A percentile compares a stretch with the other conserved stretches of the same genome.
These are phyloP conservation scores for Cosmia trapezina DNA, from an alignment of 2,888 invertebrate genomes.

Conservation along the genomic window DNA sequence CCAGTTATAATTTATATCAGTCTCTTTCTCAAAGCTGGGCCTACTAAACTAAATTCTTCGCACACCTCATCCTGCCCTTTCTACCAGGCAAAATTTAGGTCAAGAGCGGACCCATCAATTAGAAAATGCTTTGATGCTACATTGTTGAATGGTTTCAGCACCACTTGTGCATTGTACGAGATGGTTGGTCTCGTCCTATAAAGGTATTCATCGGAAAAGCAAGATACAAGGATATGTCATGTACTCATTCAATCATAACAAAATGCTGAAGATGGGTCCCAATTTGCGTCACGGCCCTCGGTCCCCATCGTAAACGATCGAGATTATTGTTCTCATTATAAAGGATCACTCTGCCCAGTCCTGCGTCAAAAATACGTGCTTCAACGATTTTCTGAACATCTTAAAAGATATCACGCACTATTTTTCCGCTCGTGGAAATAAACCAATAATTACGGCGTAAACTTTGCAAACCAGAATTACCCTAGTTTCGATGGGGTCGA, in stretches of 20 bases:
- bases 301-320: not conserved
- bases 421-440: conserved; percentile 14
- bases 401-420: conserved; percentile 2
- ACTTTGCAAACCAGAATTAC: conserved; percentile 13
- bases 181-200: conserved; percentile 9
- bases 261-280: conserved; percentile 8
- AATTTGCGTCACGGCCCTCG: conserved; percentile 1
- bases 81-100: not conserved
- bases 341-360: not conserved
- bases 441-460: conserved; percentile 10
- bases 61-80: not conserved
- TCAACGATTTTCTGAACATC: conserved; percentile 13
- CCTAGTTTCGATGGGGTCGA: conserved; percentile 1
- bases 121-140: not conserved
- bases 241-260: conserved; percentile 13
- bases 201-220: conserved; percentile 12
- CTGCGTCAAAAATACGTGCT: conserved; percentile 16
- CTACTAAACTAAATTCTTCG: conserved; percentile 1
- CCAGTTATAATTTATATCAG: not conserved
- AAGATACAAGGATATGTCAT: conserved; percentile 13
- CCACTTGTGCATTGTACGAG: not conserved
- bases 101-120: conserved; percentile 5
- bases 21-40: not conserved
- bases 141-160: conserved; percentile 1
- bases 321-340: conserved; percentile 22